These are phyloP conservation scores for Cephus nigrinus DNA, from an alignment of 2,888 invertebrate species.

Conservation along the genomic window DNA sequence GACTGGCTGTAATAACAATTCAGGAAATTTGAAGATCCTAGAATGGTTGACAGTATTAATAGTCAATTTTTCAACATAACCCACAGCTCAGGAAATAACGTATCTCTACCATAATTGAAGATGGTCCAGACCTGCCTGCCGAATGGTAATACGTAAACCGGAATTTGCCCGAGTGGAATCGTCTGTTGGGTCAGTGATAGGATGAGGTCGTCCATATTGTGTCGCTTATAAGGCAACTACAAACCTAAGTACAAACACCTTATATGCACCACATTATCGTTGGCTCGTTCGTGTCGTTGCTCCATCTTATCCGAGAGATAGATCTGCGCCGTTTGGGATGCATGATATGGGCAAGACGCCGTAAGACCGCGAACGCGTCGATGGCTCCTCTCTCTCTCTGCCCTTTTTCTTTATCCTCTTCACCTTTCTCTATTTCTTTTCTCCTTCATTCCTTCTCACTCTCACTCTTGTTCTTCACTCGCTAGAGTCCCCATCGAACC, in stretches of 20 bases:
- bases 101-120: neutral
- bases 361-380: neutral
- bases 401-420: neutral
- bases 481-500: constrained; percentile 10
- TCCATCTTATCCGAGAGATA: constrained; percentile 31
- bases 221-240: constrained; percentile 28
- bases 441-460: neutral
- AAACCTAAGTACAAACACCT: constrained; percentile 26
- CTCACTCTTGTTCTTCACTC: neutral
- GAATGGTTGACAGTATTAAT: neutral
- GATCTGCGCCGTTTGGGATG: constrained; percentile 27
- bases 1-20: neutral
- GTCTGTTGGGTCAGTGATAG: constrained; percentile 16
- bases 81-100: neutral
- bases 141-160: neutral
- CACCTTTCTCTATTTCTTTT: neutral
- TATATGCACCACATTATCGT: constrained; percentile 35
- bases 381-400: neutral
- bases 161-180: neutral
- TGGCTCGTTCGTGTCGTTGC: constrained; percentile 29
- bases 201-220: constrained; percentile 14
- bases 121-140: neutral
- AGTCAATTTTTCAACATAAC: neutral
- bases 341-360: neutral
- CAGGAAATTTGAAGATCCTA: neutral